Evolutionary conservation across 1,140 invertebrate genomes (phyloP), one percentile per base, ranked within the genome.

Genomic region (Venustaconcha ellipsiformis): DNA sequence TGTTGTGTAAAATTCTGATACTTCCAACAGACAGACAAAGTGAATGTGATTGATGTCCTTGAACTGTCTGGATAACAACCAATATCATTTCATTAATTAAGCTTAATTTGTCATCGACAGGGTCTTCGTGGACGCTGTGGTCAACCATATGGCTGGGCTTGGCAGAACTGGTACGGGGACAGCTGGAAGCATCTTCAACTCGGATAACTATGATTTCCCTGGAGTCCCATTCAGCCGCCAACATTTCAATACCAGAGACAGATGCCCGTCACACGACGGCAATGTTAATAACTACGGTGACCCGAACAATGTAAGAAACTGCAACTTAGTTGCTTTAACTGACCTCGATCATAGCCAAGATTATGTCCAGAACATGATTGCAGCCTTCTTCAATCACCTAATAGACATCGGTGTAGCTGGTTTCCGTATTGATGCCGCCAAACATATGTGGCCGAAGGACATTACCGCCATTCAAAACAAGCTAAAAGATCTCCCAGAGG

Each of bases 91-190:
- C 18, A 68, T 74, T 48, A 55, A 69, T 63, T 58, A 56, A 15
- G 18, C 14, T 65, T 57, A 14, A 64, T n/a, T n/a, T 65, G 14
- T 71, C 58, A 55, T 59, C 76, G 72, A 12, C 57, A 94, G 94
- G 81, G 95, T 97, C 78, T 96, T 96, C 84, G 94, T 95, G 0
- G 96, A 97, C 88, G 92, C 93, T 0, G 92, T 97, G 3, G 88
- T 96, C 30, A 97, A 97, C 84, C 96, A 97, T 87, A 97, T 97
- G 96, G 93, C 93, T 14, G 94, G 92, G 30, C 56, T 66, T 13
- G 88, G 82, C 17, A 79, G 67, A 64, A 73, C 74, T 15, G 85
- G 90, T 30, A 69, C 76, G 6, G 79, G 86, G 15, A 86, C 86
- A 14, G 83, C 76, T 17, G 89, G 90, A 15, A 80, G 70, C 30